Evolutionary conservation across 1,140 invertebrate genomes (phyloP).

Genomic region (Danaus plexippus): DNA sequence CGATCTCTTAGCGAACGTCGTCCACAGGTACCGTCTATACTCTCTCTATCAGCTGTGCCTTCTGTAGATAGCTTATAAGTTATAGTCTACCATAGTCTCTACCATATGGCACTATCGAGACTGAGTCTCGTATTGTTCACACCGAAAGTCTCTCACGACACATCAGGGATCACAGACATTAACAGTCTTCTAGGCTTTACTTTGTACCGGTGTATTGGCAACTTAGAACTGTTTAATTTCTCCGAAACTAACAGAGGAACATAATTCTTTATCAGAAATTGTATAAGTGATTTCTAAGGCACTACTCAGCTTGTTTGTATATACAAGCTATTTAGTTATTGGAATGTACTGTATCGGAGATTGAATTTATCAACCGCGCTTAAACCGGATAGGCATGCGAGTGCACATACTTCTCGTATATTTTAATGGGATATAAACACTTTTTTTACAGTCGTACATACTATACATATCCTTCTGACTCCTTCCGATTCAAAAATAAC

Average conservation of each 20-base stretch:
- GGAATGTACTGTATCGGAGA: slow-evolving; percentile 32
- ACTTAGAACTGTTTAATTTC: slow-evolving; percentile 21
- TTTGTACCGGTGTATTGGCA: slow-evolving; percentile 22
- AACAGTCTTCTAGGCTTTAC: slow-evolving; percentile 15
- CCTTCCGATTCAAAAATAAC: too few species aligned
- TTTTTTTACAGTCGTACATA: too few species aligned
- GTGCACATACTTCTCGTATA: slow-evolving; percentile 33
- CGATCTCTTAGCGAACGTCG: slow-evolving; percentile 94
- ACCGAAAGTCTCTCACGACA: slow-evolving; percentile 10
- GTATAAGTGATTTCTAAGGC: slow-evolving; percentile 11
- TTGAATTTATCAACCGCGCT: slow-evolving; percentile 13
- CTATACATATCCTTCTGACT: too few species aligned
- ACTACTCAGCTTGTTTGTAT: slow-evolving; percentile 40
- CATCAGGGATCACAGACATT: slow-evolving; percentile 9
- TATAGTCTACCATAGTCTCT: slow-evolving; percentile 13
- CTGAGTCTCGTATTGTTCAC: slow-evolving; percentile 10
- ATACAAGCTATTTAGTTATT: slow-evolving; percentile 42
- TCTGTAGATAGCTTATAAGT: slow-evolving; percentile 32
- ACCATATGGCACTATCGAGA: slow-evolving; percentile 20
- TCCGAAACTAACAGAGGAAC: slow-evolving; percentile 9
- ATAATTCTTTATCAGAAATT: slow-evolving; percentile 18
- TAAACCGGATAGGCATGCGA: slow-evolving; percentile 61
- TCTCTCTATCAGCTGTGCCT: slow-evolving; percentile 19
- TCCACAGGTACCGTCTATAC: slow-evolving; percentile 84
- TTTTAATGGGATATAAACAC: background rate